Percentiles rank a stretch among this genome's conserved stretches.
phyloP scores from a whole-genome alignment of 2,113 vertebrate species.

The Trinectes maculatus region DNA sequence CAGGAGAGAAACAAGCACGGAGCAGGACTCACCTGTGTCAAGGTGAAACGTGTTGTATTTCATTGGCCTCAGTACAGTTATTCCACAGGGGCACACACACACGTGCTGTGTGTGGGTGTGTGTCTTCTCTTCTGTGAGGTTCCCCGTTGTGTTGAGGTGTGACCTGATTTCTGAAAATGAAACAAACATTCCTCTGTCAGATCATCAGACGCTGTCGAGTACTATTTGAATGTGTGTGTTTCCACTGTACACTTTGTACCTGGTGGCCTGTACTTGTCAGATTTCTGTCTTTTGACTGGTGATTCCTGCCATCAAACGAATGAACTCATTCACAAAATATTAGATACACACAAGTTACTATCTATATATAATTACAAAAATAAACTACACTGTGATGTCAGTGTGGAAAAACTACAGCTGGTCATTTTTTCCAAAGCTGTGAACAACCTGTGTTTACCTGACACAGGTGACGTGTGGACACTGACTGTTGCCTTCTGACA shows the following conservation, averaged over 20 bases:
- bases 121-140: constrained; percentile 15
- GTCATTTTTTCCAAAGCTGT: too few species aligned
- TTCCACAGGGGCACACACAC: neutral
- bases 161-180: constrained; percentile 47
- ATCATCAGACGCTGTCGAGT: constrained; percentile 29
- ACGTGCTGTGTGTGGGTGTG: neutral
- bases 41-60: constrained; percentile 41
- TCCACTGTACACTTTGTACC: neutral
- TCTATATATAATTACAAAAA: too few species aligned
- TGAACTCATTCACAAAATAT: constrained; percentile 6
- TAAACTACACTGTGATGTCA: too few species aligned
- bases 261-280: neutral
- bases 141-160: constrained; percentile 9
- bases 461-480: too few species aligned
- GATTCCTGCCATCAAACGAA: neutral
- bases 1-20: neutral
- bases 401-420: too few species aligned
- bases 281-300: neutral
- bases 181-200: constrained; percentile 28
- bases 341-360: too few species aligned
- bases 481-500: too few species aligned
- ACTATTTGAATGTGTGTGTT: constrained; percentile 30
- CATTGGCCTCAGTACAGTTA: constrained; percentile 5
- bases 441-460: too few species aligned
- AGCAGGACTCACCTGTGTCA: constrained; percentile 33